Evolutionary conservation across 53 echinoderm and acorn worm species (phyloP), one percentile per base, ranked within the genome.

Genomic region (Zoroaster sp.): DNA sequence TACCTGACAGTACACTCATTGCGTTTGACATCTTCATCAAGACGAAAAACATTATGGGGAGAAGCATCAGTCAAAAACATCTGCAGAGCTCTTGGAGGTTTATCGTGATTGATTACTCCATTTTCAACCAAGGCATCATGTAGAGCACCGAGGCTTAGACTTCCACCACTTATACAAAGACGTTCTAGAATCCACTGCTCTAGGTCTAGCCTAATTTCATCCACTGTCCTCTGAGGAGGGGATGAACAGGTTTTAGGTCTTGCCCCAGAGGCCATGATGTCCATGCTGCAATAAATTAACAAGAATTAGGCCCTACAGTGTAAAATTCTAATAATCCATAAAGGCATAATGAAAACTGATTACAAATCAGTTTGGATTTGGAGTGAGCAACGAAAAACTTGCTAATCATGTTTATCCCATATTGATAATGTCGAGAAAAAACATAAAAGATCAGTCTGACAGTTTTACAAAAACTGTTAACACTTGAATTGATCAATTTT

Each of bases 1-100:
- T 78, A 78, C 78, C 78, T 78, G 78, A 78, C 78, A 53, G 54
- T 78, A 54, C 55, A 78, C n/a, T 78, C 78, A 34, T 38, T 8
- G 17, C 54, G 78, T 42, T 31, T 31, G 4, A 47, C 14, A 78
- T 78, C 78, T 20, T 78, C 25, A 47, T 54, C 78, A 5, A 78
- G 54, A 8, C 35, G 36, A 33, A 77, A 77, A 17, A 77, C 7
- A 17, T 78, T 78, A 54, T 78, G 55, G 5, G 54, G 78, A 35
- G 55, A 78, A 14, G 10, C n/a, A 31, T 37, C 0, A 9, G 42
- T 39, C 35, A 78, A 10, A 31, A 78, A 55, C 15, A 4, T 31
- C 39, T 20, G 59, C 5, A 78, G 54, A 31, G 36, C 41, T 11
- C 2, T 4, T n/a, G 40, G 21, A 2, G 73, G 42, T 8, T 15